Base-by-base conservation (phyloP, 1,140 invertebrate genomes). In the Chironomus tepperi region DNA sequence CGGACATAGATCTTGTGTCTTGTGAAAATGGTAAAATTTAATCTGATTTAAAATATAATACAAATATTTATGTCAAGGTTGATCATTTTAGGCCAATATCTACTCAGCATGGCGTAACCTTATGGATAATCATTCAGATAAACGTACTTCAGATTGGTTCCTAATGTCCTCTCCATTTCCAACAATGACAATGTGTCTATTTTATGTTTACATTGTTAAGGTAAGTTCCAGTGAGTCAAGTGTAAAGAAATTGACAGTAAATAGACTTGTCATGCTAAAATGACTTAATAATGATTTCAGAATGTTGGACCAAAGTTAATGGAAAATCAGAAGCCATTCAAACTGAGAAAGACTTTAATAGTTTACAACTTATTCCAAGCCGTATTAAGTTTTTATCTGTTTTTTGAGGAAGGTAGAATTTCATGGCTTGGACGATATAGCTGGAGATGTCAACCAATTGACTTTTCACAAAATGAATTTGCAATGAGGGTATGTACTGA, bases 301-400 rank as follows among this genome's bases (percentile, higher is more conserved):
- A 85, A 87, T 79, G 78, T 93, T 76, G 95, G 95, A 8, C 95
- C 94, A 34, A 88, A 87, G 80, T 83, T 93, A 74, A 98, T 98
- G 96, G 90, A 93, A 84, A 91, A 95, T 83, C 87, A 93, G 79
- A 91, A 94, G 85, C 91, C 95, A 7, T 93, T 92, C 78, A 86
- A 94, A 79, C 87, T 98, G 42, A 89, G 90, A 78, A 87, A 87
- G 79, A 77, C 91, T 70, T 87, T 98, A 83, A 89, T 96, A 78
- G 82, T 87, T 70, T 98, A 98, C 83, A 98, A 98, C 84, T 85
- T 93, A 57, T 84, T 90, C 77, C 92, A 97, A 88, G 93, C 96
- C 34, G 74, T 94, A 65, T 90, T 96, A 79, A 95, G 92, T 77
- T 78, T 87, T 7, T 96, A 91, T 89, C 84, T 96, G 64, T 94